Percentiles rank a stretch among this genome's conserved stretches.
Conservation (phyloP, 1,140 invertebrate species). For the Psilanteris sp. region DNA sequence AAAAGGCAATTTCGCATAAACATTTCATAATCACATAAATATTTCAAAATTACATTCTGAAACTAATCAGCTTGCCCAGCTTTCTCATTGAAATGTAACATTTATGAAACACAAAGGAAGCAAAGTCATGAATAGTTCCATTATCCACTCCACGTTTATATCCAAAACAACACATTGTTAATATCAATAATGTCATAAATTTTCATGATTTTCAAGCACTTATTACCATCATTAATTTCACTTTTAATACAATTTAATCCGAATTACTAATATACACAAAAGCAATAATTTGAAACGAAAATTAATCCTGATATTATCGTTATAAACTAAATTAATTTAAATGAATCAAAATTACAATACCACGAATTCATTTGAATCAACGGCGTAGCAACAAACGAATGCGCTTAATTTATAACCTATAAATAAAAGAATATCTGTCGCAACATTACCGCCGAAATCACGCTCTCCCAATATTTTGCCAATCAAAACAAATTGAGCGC, state of each 20-base stretch:
- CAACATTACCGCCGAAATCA: neutral
- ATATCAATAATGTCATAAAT: slow-evolving; percentile 27
- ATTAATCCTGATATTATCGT: slow-evolving; percentile 26
- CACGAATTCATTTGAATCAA: slow-evolving; percentile 7
- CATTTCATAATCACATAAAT: too few relatives aligned
- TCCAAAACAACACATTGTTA: slow-evolving; percentile 15
- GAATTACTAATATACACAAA: slow-evolving; percentile 28
- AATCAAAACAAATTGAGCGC: slow-evolving; percentile 48
- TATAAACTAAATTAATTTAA: slow-evolving; percentile 13
- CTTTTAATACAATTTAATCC: slow-evolving; percentile 19
- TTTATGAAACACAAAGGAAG: neutral
- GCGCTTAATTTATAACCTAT: neutral
- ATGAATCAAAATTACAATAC: slow-evolving; percentile 8
- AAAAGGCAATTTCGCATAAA: too few relatives aligned
- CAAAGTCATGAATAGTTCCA: neutral
- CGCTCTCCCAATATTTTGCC: slow-evolving; percentile 30
- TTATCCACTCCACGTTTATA: slow-evolving; percentile 1
- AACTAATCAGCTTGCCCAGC: too few relatives aligned
- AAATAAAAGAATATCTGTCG: neutral
- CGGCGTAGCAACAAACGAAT: slow-evolving; percentile 9
- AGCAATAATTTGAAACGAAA: slow-evolving; percentile 35
- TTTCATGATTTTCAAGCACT: slow-evolving; percentile 13
- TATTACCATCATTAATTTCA: slow-evolving; percentile 23
- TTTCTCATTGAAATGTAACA: too few relatives aligned
- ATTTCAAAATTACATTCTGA: too few relatives aligned